These are phyloP conservation scores for Tachyglossus aculeatus DNA, from an alignment of 2,797 vertebrate species.

Conservation along the genomic window DNA sequence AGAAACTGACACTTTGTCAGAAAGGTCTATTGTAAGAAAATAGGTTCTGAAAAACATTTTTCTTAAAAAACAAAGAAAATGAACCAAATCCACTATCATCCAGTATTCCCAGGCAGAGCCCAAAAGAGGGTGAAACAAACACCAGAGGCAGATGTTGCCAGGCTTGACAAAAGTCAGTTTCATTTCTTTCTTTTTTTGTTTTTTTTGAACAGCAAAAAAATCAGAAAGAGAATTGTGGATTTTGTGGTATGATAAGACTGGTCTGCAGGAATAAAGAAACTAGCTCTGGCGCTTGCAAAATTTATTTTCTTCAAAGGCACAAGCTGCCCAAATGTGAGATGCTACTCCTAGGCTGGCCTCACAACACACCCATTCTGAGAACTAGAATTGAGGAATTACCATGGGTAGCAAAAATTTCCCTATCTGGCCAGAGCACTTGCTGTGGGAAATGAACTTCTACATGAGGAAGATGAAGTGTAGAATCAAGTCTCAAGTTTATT, in stretches of 20 bases:
- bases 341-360: conserved; percentile 59
- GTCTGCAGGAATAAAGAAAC: conserved; percentile 56
- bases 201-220: conserved; percentile 32
- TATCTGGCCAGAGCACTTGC: conserved; percentile 82
- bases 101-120: conserved; percentile 53
- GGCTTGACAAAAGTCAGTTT: conserved; percentile 43
- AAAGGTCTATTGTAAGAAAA: conserved; percentile 55
- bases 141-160: conserved; percentile 7
- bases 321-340: conserved; percentile 55
- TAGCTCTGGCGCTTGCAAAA: conserved; percentile 54
- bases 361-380: conserved; percentile 54
- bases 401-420: conserved; percentile 73
- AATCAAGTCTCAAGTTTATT: conserved; percentile 64
- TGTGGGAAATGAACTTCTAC: conserved; percentile 71
- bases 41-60: conserved; percentile 52
- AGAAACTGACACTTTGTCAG: conserved; percentile 60
- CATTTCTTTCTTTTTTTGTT: conserved; percentile 42
- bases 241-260: conserved; percentile 53
- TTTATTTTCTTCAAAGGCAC: conserved; percentile 55
- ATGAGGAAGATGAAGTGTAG: conserved; percentile 56
- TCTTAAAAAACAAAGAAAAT: conserved; percentile 41
- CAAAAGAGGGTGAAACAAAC: conserved; percentile 24
- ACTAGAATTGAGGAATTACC: conserved; percentile 74
- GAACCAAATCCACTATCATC: conserved; percentile 20
- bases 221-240: conserved; percentile 39